Evolutionary conservation across 2,797 vertebrate genomes (phyloP), one percentile per base, ranked within the genome.

Genomic region (Thripadectes ignobilis): DNA sequence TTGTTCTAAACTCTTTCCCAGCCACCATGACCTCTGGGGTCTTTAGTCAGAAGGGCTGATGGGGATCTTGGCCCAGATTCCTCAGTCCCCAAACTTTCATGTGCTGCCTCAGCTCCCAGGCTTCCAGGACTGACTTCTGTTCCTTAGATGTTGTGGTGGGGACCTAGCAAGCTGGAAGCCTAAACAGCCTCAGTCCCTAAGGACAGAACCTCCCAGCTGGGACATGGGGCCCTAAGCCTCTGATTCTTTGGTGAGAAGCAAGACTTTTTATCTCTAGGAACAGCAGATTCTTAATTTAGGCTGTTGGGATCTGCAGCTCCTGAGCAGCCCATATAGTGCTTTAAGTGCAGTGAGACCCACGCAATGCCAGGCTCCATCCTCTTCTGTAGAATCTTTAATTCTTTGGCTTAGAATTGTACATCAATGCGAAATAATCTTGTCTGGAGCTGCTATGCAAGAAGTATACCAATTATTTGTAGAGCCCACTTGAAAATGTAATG

Each of bases 401-500:
- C 41, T 77, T 80, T 54, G 17, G 27, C 17, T 46, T 91, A 61
- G 34, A 77, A 57, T 12, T 66, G 15, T 46, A 48, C 26, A 58
- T 22, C 4, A 6, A 2, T 3, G 2, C 34, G 21, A 93, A 93
- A 79, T 65, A 85, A 92, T 69, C 62, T 66, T 55, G 46, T 76
- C 69, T 72, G 48, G 18, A 92, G 77, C 27, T 54, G 34, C 73
- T 81, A 34, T 61, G 72, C 29, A 63, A 86, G 32, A 81, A 74
- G 71, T 92, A 76, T 73, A 67, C 55, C 68, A 73, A 92, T 88
- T 82, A 92, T 88, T 65, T 79, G 67, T 58, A 88, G 49, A 92
- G 61, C 48, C 45, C 80, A 84, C 77, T 95, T 95, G 89, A 93
- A 95, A 96, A 88, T 43, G 67, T 79, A 89, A 92, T 10, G 13